Evolutionary conservation across 2,888 invertebrate species (phyloP), one percentile per base, ranked within the genome.

Genomic region (Coleophora deauratella): DNA sequence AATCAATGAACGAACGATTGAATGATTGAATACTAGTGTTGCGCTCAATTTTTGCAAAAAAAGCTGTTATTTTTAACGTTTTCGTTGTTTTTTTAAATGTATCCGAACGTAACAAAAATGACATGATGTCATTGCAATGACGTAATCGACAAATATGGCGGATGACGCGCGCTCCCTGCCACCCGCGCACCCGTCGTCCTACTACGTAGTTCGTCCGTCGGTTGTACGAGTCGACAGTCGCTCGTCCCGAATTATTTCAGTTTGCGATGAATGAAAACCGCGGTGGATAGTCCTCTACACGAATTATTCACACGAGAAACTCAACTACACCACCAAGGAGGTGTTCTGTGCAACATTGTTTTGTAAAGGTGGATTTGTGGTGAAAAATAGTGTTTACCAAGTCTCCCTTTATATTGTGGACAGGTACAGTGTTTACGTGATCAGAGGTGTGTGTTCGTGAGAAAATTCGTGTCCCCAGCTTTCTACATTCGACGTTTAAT

Each of bases 131-230:
- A 15, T 37, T 10, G 11, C 43, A 63, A 71, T 84, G 84, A 84
- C 84, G 84, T 84, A 82, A 84, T 75, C 68, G 41, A 66, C 63
- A 71, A 84, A 82, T 77, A 84, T 84, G 84, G 84, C 84, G 84
- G 69, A 79, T 82, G 84, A 84, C 84, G 84, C 84, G 74, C 68
- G 54, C 63, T 62, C 67, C 64, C 21, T 6, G 21, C 6, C 21
- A 6, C 21, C 21, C 21, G 21, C 21, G 21, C 21, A 3, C 21
- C 21, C 21, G 21, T 21, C 21, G 21, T 21, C 21, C 21, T 6
- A 21, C 21, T 21, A 3, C 21, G 6, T 21, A 21, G 21, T 21
- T 21, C 21, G 21, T 21, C 21, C 3, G 21, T 21, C 21, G 21
- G 21, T 21, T 54, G 52, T 57, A 52, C 55, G 54, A 57, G 55